Percentiles rank a stretch among this genome's conserved stretches.
Evolutionary conservation across 1,140 invertebrate genomes (phyloP).

Genomic region (Drosophila mojavensis): DNA sequence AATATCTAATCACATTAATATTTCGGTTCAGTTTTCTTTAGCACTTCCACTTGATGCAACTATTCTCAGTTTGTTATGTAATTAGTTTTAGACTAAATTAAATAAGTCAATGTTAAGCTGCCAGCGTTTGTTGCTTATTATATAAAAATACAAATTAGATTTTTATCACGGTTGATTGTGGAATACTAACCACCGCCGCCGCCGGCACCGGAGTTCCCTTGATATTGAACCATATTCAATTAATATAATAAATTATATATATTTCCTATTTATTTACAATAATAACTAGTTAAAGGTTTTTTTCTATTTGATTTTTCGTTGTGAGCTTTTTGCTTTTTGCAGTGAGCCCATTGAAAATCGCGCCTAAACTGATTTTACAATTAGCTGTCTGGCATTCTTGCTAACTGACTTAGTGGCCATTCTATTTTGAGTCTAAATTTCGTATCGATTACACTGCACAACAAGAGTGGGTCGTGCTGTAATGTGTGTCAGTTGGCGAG

Average conservation of each 20-base stretch:
- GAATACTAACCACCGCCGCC: conserved; percentile 60
- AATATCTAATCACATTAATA: no score
- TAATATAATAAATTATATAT: background rate
- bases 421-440: conserved; percentile 82
- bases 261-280: conserved; percentile 9
- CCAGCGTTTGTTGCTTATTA: conserved; percentile 1
- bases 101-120: background rate
- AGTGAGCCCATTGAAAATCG: conserved; percentile 77
- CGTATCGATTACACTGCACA: conserved; percentile 76
- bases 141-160: background rate
- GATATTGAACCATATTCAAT: conserved; percentile 33
- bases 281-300: background rate
- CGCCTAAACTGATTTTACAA: conserved; percentile 83
- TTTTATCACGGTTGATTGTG: background rate
- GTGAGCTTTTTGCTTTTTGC: conserved; percentile 52
- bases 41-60: no score
- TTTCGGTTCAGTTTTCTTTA: no score
- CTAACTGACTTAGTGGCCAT: conserved; percentile 81
- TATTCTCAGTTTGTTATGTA: background rate
- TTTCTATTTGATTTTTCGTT: conserved; percentile 25
- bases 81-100: background rate
- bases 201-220: conserved; percentile 52
- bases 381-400: conserved; percentile 75
- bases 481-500: background rate
- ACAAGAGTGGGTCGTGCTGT: background rate